Evolutionary conservation across 2,888 invertebrate species (phyloP).

Genomic region (Phyto melanocephala): DNA sequence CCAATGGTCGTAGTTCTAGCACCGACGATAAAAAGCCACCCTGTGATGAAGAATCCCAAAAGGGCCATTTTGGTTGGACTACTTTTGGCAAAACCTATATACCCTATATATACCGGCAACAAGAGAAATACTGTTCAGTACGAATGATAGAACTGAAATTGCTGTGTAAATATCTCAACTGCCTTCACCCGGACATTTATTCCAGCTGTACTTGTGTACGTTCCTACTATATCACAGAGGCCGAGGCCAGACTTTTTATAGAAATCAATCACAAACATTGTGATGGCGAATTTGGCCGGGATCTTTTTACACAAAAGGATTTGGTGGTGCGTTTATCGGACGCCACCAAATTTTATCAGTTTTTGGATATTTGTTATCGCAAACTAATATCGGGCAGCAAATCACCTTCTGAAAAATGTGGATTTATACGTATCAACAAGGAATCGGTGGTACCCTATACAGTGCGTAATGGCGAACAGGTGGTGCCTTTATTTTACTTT

Average conservation of each 20-base stretch:
- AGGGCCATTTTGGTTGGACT: conserved; percentile 94
- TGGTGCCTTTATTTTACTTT: conserved; percentile 94
- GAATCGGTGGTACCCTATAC: conserved; percentile 96
- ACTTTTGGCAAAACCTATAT: conserved; percentile 91
- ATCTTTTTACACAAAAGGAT: conserved; percentile 92
- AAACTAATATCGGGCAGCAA: conserved; percentile 87
- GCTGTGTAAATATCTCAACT: conserved; percentile 92
- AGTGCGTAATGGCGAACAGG: conserved; percentile 88
- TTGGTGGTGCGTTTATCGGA: conserved; percentile 92
- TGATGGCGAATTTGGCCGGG: conserved; percentile 92
- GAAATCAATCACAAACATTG: conserved; percentile 96
- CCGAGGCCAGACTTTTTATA: conserved; percentile 92
- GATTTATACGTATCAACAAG: conserved; percentile 94
- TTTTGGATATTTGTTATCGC: conserved; percentile 92
- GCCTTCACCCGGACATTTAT: conserved; percentile 92
- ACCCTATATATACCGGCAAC: conserved; percentile 91
- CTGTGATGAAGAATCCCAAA: conserved; percentile 86
- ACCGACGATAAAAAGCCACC: conserved; percentile 71
- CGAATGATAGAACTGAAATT: conserved; percentile 95
- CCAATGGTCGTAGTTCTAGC: conserved; percentile 69
- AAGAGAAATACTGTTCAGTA: conserved; percentile 94
- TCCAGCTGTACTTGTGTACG: conserved; percentile 94
- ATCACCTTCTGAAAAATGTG: conserved; percentile 88
- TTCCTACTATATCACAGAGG: conserved; percentile 95
- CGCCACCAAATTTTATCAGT: conserved; percentile 93